These are phyloP conservation scores for Pteronotus mesoamericanus DNA, from an alignment of 2,797 vertebrate genomes.

Conservation along the genomic window DNA sequence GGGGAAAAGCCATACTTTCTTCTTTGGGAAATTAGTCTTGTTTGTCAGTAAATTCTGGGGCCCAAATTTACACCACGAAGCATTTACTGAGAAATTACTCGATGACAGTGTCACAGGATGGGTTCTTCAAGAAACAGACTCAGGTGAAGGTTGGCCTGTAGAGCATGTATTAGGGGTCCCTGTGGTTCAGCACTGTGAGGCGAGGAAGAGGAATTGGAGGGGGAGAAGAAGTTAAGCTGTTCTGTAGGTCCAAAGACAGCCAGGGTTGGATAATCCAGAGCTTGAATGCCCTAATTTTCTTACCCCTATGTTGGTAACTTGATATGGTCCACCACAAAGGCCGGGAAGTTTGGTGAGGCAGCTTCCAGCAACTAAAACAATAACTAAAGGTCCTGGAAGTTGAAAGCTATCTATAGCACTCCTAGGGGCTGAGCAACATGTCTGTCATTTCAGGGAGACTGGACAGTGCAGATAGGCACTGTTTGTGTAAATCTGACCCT, in stretches of 20 bases:
- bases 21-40: background rate
- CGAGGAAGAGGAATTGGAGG: background rate
- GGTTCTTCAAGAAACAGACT: background rate
- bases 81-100: background rate
- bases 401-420: background rate
- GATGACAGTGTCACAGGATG: fast-evolving
- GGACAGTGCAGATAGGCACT: background rate
- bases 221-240: background rate
- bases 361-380: background rate
- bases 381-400: background rate
- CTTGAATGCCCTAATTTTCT: background rate
- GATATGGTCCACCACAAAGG: background rate
- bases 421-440: background rate
- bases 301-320: background rate
- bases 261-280: background rate
- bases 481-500: background rate
- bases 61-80: background rate
- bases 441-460: background rate
- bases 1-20: background rate
- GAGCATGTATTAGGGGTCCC: background rate
- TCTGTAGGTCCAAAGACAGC: too few relatives aligned
- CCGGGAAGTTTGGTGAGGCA: background rate
- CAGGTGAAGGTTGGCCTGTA: background rate
- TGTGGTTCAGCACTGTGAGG: background rate
- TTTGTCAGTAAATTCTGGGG: background rate